Conservation (phyloP, 2,113 vertebrate species). For the Apteryx mantelli region DNA sequence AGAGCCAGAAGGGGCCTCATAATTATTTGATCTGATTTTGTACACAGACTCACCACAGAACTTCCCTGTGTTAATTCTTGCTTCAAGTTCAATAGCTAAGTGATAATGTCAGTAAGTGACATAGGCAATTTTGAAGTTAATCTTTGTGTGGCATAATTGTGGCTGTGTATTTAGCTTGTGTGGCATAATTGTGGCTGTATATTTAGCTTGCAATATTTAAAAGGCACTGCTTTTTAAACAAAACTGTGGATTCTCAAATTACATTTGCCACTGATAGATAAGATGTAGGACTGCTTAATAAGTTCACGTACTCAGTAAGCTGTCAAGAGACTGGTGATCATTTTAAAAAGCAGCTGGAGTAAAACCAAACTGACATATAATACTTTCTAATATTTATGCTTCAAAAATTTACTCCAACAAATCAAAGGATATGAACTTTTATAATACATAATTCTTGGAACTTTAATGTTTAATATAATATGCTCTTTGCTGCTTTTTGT, state of each 20-base stretch:
- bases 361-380: not conserved
- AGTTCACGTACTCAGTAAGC: not conserved
- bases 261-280: not conserved
- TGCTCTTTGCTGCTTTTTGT: not conserved
- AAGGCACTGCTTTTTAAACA: not conserved
- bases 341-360: not conserved
- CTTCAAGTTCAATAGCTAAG: no score
- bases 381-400: not conserved
- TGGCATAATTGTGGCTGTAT: accelerated
- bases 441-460: not conserved
- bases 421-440: not conserved
- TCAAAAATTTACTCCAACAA: not conserved
- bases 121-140: not conserved
- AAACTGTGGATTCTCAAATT: not conserved
- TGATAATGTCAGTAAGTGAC: not conserved
- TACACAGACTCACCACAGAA: not conserved
- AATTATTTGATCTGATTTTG: not conserved
- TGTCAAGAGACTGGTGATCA: no score
- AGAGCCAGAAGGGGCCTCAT: not conserved
- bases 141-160: not conserved
- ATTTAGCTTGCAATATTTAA: not conserved
- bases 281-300: accelerated
- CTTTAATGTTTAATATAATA: not conserved
- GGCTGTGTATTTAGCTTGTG: not conserved
- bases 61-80: not conserved